These are phyloP conservation scores for Temnothorax curvispinosus DNA, from an alignment of 1,140 invertebrate genomes.

Conservation along the genomic window DNA sequence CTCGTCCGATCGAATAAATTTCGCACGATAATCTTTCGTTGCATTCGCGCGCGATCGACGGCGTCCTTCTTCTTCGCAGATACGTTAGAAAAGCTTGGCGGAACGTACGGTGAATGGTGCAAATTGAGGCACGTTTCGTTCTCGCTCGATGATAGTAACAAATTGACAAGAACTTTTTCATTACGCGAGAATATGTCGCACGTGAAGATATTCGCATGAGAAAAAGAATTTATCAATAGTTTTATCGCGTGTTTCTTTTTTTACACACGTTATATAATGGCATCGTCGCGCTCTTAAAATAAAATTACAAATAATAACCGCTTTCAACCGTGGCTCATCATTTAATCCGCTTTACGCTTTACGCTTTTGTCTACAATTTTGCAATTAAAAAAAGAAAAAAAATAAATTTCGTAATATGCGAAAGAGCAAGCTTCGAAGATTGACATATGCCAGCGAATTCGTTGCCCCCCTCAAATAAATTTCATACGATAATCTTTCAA, in stretches of 20 bases:
- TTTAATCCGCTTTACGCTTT: not conserved
- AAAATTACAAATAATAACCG: conserved; percentile 22
- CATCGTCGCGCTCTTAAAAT: not conserved
- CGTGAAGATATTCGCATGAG: conserved; percentile 3
- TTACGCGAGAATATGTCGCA: conserved; percentile 5
- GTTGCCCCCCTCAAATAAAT: conserved; percentile 66
- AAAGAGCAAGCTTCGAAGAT: conserved; percentile 36
- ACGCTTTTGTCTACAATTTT: not conserved
- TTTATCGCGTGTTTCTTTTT: not conserved
- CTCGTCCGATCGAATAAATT: conserved; percentile 66
- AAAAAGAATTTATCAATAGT: not conserved
- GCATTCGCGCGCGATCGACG: conserved; percentile 41
- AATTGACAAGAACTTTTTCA: conserved; percentile 40
- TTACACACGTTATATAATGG: not conserved
- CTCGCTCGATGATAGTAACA: conserved; percentile 26
- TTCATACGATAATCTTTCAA: conserved; percentile 67
- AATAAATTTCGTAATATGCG: conserved; percentile 28
- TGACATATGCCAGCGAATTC: conserved; percentile 48
- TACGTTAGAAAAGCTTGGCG: conserved; percentile 14
- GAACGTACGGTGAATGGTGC: conserved; percentile 22
- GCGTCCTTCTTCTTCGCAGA: conserved; percentile 3
- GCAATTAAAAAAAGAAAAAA: conserved; percentile 39
- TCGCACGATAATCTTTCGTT: conserved; percentile 65
- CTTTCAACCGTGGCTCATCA: not conserved
- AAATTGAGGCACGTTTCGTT: conserved; percentile 47